Conservation (phyloP, 2,113 vertebrate species). For the Pygathrix nemaeus region DNA sequence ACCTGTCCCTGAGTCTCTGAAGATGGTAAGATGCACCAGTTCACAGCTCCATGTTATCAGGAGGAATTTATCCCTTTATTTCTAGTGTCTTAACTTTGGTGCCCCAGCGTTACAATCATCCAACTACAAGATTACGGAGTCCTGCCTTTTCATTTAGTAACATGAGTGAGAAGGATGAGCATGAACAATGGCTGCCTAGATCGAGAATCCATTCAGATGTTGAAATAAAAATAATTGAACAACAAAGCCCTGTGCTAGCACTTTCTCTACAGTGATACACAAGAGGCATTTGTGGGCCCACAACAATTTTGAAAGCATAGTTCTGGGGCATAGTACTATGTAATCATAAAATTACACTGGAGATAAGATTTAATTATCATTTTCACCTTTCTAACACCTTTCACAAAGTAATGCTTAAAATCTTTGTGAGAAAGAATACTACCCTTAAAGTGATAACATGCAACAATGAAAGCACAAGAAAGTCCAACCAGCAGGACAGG, state of each 20-base stretch:
- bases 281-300: slow-evolving; percentile 84
- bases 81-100: not conserved
- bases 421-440: slow-evolving; percentile 78
- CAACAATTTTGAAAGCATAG: slow-evolving; percentile 86
- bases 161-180: slow-evolving; percentile 73
- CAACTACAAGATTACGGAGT: not conserved
- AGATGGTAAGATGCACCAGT: not conserved
- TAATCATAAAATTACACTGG: slow-evolving; percentile 90
- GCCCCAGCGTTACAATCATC: slow-evolving; percentile 23
- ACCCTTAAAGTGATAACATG: slow-evolving; percentile 79
- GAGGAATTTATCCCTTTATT: not conserved
- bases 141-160: slow-evolving; percentile 71
- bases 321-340: slow-evolving; percentile 86
- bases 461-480: slow-evolving; percentile 81
- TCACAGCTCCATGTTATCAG: not conserved
- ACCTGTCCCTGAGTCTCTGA: not conserved
- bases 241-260: slow-evolving; percentile 88
- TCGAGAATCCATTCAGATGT: slow-evolving; percentile 84
- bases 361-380: slow-evolving; percentile 93
- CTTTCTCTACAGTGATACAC: slow-evolving; percentile 86
- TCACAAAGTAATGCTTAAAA: slow-evolving; percentile 88
- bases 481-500: slow-evolving; percentile 74
- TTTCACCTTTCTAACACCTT: slow-evolving; percentile 90
- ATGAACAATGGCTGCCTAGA: slow-evolving; percentile 72
- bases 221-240: slow-evolving; percentile 88